phyloP scores from a whole-genome alignment of 2,113 vertebrate genomes.

The Nanorana parkeri region DNA sequence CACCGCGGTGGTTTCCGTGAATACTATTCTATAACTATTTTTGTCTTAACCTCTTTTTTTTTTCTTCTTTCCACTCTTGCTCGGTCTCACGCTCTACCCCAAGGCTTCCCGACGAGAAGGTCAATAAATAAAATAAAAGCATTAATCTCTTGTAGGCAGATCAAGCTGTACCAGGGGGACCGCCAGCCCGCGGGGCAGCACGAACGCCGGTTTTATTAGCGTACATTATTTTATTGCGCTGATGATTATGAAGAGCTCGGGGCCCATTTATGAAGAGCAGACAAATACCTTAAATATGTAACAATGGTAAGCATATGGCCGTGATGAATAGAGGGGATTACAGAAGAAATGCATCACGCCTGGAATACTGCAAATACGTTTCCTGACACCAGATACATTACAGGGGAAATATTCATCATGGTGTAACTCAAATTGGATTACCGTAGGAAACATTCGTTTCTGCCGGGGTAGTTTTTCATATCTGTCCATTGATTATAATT shows the following conservation, averaged over 20 bases:
- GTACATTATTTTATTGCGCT: slow-evolving; percentile 19
- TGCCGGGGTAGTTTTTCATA: neutral
- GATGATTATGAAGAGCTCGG: slow-evolving; percentile 34
- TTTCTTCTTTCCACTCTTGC: too few species aligned
- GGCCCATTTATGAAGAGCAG: slow-evolving; percentile 17
- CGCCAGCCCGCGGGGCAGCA: neutral
- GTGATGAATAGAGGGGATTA: slow-evolving; percentile 36
- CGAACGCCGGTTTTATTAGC: slow-evolving; percentile 6
- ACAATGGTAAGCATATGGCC: slow-evolving; percentile 21
- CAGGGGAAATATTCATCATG: slow-evolving; percentile 22
- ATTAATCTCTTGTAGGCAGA: slow-evolving; percentile 31
- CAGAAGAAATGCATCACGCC: neutral
- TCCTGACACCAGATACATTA: slow-evolving; percentile 32
- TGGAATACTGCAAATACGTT: slow-evolving; percentile 31
- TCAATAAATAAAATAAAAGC: slow-evolving; percentile 22
- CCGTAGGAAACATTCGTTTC: neutral
- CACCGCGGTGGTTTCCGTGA: neutral
- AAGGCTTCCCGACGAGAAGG: neutral
- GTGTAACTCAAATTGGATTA: slow-evolving; percentile 15
- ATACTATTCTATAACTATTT: neutral
- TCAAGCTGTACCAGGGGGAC: neutral
- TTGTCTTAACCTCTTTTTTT: neutral
- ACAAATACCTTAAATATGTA: slow-evolving; percentile 15
- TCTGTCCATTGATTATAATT: slow-evolving; percentile 38
- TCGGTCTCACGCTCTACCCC: neutral